These are phyloP conservation scores for Aspidiotus destructor DNA, from an alignment of 2,888 invertebrate species.

Conservation along the genomic window DNA sequence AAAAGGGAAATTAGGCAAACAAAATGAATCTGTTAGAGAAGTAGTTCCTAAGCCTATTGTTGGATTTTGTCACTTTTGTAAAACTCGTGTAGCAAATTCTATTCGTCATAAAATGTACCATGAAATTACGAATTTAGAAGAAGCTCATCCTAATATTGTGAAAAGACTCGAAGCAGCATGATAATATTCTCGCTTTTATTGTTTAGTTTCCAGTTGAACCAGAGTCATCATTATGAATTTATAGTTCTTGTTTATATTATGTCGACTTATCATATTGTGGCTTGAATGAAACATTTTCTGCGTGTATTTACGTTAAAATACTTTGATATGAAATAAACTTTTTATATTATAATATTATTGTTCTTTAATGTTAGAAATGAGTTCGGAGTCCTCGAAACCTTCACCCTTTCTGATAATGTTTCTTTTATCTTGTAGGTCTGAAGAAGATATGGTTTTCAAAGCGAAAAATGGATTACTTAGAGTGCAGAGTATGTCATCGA, in stretches of 20 bases:
- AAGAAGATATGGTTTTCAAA: too few species aligned
- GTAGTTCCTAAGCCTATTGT: neutral
- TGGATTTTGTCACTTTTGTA: conserved; percentile 10
- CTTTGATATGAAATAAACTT: too few species aligned
- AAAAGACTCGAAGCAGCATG: neutral
- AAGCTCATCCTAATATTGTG: neutral
- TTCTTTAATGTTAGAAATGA: too few species aligned
- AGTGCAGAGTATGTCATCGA: neutral
- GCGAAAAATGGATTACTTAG: too few species aligned
- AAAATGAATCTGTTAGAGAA: neutral
- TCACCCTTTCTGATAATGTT: too few species aligned
- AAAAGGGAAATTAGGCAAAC: neutral
- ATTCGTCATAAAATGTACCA: conserved; percentile 19
- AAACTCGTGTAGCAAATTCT: conserved; percentile 5
- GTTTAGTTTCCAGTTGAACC: neutral
- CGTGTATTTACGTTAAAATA: too few species aligned
- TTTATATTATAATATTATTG: too few species aligned
- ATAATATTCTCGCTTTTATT: neutral
- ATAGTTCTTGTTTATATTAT: neutral
- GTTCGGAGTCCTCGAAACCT: too few species aligned
- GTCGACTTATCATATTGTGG: neutral
- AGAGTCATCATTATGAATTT: neutral
- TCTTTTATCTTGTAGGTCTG: too few species aligned
- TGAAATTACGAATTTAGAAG: conserved; percentile 19
- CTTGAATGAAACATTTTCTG: neutral